Percentiles rank a stretch among this genome's conserved stretches.
Conservation (phyloP, 2,797 vertebrate genomes). For the Poecilia velifera region DNA sequence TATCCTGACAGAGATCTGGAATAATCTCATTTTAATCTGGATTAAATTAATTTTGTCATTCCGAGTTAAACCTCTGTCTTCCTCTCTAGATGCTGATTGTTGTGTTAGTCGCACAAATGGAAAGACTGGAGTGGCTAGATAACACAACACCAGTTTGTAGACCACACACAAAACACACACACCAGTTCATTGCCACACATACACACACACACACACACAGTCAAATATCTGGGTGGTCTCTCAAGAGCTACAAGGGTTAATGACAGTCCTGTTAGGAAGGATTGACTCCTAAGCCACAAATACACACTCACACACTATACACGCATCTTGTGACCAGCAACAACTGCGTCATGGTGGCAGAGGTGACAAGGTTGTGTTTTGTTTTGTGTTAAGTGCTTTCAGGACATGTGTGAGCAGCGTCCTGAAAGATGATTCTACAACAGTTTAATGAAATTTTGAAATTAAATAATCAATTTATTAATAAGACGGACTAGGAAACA, state of each 20-base stretch:
- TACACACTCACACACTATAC: constrained; percentile 39
- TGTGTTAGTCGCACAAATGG: constrained; percentile 54
- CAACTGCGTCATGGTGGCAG: constrained; percentile 1
- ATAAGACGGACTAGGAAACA: neutral
- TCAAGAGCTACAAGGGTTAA: constrained; percentile 65
- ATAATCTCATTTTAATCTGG: constrained; percentile 5
- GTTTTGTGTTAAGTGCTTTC: constrained; percentile 13
- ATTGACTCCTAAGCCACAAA: constrained; percentile 47
- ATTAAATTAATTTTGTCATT: constrained; percentile 5
- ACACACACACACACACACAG: constrained; percentile 13
- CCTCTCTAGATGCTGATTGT: constrained; percentile 31
- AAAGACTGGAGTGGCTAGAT: constrained; percentile 65
- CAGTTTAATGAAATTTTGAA: neutral
- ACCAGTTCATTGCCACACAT: constrained; percentile 19
- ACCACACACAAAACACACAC: constrained; percentile 57
- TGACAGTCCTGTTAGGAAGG: constrained; percentile 57
- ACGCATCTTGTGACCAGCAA: constrained; percentile 8
- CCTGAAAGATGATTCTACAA: neutral
- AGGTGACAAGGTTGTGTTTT: constrained; percentile 9
- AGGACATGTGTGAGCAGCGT: neutral
- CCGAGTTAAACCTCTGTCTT: constrained; percentile 12
- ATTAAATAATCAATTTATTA: neutral
- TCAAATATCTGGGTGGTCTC: constrained; percentile 70
- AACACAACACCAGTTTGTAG: constrained; percentile 59
- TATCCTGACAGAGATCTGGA: neutral